phyloP scores from a whole-genome alignment of 2,113 vertebrate genomes.

The Sander vitreus region DNA sequence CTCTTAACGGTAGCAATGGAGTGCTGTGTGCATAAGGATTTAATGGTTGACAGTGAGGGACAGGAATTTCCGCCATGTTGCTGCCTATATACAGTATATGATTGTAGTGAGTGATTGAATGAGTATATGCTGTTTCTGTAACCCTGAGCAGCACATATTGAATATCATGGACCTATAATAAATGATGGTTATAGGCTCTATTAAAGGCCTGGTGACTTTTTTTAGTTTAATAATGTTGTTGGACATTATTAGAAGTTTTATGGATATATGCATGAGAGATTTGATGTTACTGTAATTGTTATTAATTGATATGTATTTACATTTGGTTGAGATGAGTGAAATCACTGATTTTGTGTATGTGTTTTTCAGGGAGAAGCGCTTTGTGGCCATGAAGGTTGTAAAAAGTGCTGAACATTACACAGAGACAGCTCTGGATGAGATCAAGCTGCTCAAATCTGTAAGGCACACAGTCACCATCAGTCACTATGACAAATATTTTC shows the following conservation, averaged over 20 bases:
- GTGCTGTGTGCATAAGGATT: neutral
- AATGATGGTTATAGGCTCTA: neutral
- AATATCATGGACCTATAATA: neutral
- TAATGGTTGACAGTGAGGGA: neutral
- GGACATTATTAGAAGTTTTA: neutral
- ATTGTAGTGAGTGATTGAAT: too few species aligned
- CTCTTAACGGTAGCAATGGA: neutral
- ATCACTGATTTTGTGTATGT: neutral
- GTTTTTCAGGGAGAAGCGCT: slow-evolving; percentile 88
- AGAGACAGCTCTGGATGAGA: slow-evolving; percentile 97
- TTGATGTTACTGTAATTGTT: neutral
- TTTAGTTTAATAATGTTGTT: neutral
- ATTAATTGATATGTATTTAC: neutral
- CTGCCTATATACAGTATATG: neutral
- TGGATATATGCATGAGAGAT: neutral
- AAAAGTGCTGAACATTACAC: slow-evolving; percentile 99
- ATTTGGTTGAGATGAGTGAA: neutral
- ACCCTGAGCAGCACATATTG: neutral
- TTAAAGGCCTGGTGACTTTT: neutral
- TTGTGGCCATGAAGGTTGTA: slow-evolving; percentile 99
- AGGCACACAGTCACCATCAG: slow-evolving; percentile 62
- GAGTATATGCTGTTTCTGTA: neutral
- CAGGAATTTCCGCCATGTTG: neutral
- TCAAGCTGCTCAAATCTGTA: slow-evolving; percentile 94
- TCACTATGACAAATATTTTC: neutral